Percentiles rank a stretch among this genome's conserved stretches.
These are phyloP conservation scores for Boloria selene DNA, from an alignment of 2,888 invertebrate genomes.

Conservation along the genomic window DNA sequence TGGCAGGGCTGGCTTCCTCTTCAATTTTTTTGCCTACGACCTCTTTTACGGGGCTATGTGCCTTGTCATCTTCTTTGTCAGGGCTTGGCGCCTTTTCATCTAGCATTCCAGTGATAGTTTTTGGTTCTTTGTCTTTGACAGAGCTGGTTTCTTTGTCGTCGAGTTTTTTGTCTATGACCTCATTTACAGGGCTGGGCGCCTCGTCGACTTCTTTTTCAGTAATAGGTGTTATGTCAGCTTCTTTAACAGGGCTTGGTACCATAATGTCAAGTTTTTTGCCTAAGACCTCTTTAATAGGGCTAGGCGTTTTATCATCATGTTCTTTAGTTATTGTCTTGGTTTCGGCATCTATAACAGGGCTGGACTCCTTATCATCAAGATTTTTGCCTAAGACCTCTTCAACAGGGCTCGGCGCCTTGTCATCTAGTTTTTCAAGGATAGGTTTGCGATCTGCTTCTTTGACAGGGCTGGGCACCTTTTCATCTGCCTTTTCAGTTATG, in stretches of 20 bases:
- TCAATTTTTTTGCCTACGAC: slow-evolving; percentile 1
- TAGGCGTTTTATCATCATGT: no score
- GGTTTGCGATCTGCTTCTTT: slow-evolving; percentile 3
- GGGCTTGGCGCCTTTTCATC: slow-evolving; percentile 26
- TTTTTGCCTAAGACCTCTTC: background rate
- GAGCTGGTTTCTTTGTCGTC: slow-evolving; percentile 23
- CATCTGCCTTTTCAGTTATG: background rate
- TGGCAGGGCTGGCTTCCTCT: slow-evolving; percentile 24
- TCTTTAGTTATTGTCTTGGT: no score
- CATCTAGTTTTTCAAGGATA: slow-evolving; percentile 16
- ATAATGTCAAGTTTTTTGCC: slow-evolving; percentile 22
- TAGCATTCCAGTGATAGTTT: slow-evolving; percentile 6
- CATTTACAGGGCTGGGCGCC: no score
- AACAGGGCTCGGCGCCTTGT: slow-evolving; percentile 19
- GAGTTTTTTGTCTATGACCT: background rate
- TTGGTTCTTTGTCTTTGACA: background rate
- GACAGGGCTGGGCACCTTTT: slow-evolving; percentile 10
- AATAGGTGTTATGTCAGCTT: no score
- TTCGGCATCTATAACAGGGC: no score
- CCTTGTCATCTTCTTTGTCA: slow-evolving; percentile 15
- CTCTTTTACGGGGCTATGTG: slow-evolving; percentile 17
- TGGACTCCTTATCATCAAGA: slow-evolving; percentile 8
- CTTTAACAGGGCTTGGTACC: slow-evolving; percentile 20
- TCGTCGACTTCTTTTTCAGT: no score
- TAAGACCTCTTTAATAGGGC: slow-evolving; percentile 15